Evolutionary conservation across 2,888 invertebrate species (phyloP), one percentile per base, ranked within the genome.

Genomic region (Piscicola geometra): DNA sequence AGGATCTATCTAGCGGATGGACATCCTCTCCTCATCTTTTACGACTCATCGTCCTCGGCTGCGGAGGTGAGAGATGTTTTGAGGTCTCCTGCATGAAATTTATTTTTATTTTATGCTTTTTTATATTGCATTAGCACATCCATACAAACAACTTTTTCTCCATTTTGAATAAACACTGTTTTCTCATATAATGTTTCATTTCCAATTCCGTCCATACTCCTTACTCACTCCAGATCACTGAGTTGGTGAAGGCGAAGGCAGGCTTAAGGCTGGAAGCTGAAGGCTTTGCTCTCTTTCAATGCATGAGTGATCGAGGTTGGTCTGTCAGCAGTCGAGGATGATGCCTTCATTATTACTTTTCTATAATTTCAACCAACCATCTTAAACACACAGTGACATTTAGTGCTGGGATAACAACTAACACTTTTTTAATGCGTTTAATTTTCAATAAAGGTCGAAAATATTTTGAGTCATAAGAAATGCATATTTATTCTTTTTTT

Each of bases 1-100:
- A 89, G 93, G 69, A 93, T 96, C 83, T 90, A 93, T 84, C 90
- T 96, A 82, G 91, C 95, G 89, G 95, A 95, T 84, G 94, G 94
- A 0, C 94, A 94, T 83, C 94, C 94, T 84, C 93, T 95, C 85
- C 93, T 94, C 0, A 90, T 96, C 0, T 95, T 95, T 86, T 96
- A 96, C 86, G 93, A 95, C 83, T 93, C 95, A 0, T 93, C 93
- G 41, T 93, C 94, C 69, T 93, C 94, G 0, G 92, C 94, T 1
- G 90, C 90, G 81, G 94, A 95, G 83, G 86, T 84, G 75, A 78
- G n/a, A n/a, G n/a, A n/a, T 76, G 15, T 18, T 73, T 25, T 66
- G 15, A 47, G 50, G 12, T 47, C 21, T 15, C 50, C 50, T 15
- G 21, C 21, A 9, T 15, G 21, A 47, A 9, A 9, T 15, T 47